Base-by-base conservation (phyloP, 2,888 invertebrate species). In the Rhogogaster chlorosoma region DNA sequence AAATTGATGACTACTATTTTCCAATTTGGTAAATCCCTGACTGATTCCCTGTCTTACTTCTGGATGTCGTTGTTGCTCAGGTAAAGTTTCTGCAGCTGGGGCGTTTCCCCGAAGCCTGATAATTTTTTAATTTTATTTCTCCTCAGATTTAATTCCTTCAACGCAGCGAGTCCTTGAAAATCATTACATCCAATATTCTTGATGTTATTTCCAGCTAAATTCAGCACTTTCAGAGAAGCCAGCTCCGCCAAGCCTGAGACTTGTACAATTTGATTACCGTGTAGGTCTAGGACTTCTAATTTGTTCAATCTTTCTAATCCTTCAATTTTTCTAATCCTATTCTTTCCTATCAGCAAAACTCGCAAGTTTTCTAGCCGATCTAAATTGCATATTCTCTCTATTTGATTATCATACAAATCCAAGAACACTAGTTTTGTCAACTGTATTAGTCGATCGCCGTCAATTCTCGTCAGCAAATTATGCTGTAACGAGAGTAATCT, bases 331-430 rank as follows among this genome's bases (percentile, higher is more conserved):
- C 95, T 96, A 86, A 98, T 96, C 93, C 97, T 96, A 94, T 99
- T 99, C 94, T 99, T 99, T 0, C 99, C 99, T 92, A 99, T 95
- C 87, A 99, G 94, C 84, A 99, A 95, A 18, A 99, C 98, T 88
- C 98, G 95, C 82, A 99, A 94, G 90, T 97, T 97, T 87, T 96
- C 96, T 78, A 99, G 94, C 83, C 96, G 95, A 89, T 97, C 96
- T 86, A 99, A 94, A 84, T 96, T 97, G 85, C 96, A 96, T 86
- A 99, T 97, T 91, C 96, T 96, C 88, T 98, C 98, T 87, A 99
- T 96, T 93, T 98, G 98, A 94, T 99, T 99, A 94, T 99, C 98
- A 92, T 99, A 99, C 85, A 99, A 95, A 94, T 99, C 99, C 85
- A 99, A 95, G 93, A 99, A 99, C 26, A 99, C 98, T 85, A 99